Evolutionary conservation across 2,113 vertebrate genomes (phyloP).

Genomic region (Alaudala cheleensis): DNA sequence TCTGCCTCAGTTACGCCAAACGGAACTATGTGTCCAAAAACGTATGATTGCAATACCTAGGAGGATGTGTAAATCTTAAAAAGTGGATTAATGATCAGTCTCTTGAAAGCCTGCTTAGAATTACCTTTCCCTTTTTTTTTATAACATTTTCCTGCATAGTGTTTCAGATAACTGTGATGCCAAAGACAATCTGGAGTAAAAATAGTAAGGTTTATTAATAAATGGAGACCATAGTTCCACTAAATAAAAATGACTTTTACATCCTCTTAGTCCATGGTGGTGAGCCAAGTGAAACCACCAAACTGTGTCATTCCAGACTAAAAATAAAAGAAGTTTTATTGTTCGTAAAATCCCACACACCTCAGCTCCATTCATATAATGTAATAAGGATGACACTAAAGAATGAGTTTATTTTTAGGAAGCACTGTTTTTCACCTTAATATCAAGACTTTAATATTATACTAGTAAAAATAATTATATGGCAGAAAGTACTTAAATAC

Average conservation of each 20-base stretch:
- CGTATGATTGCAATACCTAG: neutral
- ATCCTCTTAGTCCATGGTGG: neutral
- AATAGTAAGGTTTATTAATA: neutral
- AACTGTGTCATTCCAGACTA: neutral
- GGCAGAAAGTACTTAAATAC: neutral
- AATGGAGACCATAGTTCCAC: neutral
- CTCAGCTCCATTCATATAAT: rapidly evolving
- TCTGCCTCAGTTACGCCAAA: neutral
- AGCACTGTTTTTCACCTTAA: neutral
- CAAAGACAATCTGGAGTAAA: neutral
- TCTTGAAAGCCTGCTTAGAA: neutral
- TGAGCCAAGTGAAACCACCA: neutral
- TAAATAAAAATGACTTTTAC: neutral
- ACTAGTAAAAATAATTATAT: neutral
- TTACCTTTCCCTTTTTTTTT: neutral
- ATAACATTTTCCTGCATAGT: neutral
- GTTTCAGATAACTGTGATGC: neutral
- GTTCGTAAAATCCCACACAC: neutral
- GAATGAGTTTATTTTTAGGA: neutral
- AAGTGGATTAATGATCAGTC: neutral
- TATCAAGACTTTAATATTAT: neutral
- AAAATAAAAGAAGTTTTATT: neutral
- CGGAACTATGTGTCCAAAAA: neutral
- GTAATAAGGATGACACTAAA: neutral
- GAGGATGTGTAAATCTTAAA: neutral